Evolutionary conservation across 2,888 invertebrate species (phyloP).

Genomic region (Drosophila merina): DNA sequence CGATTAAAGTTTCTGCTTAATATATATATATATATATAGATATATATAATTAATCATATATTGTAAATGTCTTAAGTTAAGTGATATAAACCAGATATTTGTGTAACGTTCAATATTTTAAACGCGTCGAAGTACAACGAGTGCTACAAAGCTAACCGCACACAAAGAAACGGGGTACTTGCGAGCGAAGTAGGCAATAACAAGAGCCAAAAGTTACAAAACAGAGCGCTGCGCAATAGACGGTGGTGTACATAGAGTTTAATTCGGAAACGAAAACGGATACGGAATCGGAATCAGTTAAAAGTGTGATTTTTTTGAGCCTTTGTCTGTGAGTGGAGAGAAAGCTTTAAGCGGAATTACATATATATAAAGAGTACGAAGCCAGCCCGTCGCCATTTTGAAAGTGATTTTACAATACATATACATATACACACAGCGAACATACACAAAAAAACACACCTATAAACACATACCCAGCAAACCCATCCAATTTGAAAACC

Average conservation of each 20-base stretch:
- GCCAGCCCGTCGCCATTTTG: conserved; percentile 78
- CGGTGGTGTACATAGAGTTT: conserved; percentile 58
- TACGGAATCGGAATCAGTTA: conserved; percentile 66
- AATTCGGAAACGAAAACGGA: conserved; percentile 50
- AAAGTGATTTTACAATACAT: conserved; percentile 73
- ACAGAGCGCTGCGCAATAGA: conserved; percentile 49
- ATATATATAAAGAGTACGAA: conserved; percentile 58
- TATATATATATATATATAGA: conserved; percentile 69
- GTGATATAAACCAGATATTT: conserved; percentile 78
- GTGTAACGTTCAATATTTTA: conserved; percentile 74
- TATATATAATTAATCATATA: conserved; percentile 77
- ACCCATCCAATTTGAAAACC: conserved; percentile 45
- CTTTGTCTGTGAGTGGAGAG: conserved; percentile 76
- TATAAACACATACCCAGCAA: conserved; percentile 53
- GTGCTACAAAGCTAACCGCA: conserved; percentile 67
- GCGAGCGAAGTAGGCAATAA: conserved; percentile 48
- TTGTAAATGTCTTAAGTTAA: conserved; percentile 77
- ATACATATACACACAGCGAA: conserved; percentile 53
- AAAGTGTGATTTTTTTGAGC: conserved; percentile 78
- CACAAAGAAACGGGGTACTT: conserved; percentile 65
- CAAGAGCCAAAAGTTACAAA: conserved; percentile 43
- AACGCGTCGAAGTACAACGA: conserved; percentile 79
- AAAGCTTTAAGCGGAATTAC: conserved; percentile 77
- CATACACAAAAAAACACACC: conserved; percentile 26
- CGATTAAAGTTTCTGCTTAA: conserved; percentile 76